A percentile compares a stretch with the other conserved stretches of the same genome.
phyloP scores from a whole-genome alignment of 2,797 vertebrate species.

The Macropodus opercularis region DNA sequence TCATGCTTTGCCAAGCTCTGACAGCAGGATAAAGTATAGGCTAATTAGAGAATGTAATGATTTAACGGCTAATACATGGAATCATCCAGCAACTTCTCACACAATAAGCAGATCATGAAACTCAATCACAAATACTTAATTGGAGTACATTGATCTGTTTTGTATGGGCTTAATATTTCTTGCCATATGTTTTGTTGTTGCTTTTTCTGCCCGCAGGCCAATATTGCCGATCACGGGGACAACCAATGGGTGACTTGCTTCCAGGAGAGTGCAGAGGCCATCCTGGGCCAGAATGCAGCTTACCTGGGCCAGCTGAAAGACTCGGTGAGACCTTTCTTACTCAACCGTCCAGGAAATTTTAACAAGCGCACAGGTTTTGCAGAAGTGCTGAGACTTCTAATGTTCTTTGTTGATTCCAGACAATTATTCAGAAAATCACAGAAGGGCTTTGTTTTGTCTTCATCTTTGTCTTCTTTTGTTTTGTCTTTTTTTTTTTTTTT shows the following conservation, averaged over 20 bases:
- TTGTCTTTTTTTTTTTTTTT: no score
- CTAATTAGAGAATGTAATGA: slow-evolving; percentile 16
- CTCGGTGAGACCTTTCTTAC: slow-evolving; percentile 80
- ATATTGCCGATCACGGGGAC: slow-evolving; percentile 92
- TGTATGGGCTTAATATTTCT: neutral
- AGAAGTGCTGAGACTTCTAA: no score
- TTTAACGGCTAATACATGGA: neutral
- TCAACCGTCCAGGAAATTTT: no score
- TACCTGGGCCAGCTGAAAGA: slow-evolving; percentile 95
- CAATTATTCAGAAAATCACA: no score
- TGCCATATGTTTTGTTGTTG: slow-evolving; percentile 2
- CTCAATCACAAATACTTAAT: neutral
- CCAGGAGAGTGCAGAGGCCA: slow-evolving; percentile 92
- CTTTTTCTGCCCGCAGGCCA: slow-evolving; percentile 86
- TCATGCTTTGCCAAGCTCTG: slow-evolving; percentile 23
- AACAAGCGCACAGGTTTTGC: no score
- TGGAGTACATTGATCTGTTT: neutral
- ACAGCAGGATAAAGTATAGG: slow-evolving; percentile 26
- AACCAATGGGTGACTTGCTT: slow-evolving; percentile 99
- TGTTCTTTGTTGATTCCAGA: no score
- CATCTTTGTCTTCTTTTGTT: no score
- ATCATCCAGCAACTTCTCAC: neutral
- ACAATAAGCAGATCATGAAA: neutral
- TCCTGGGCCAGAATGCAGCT: slow-evolving; percentile 91
- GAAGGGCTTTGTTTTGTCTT: no score